These are phyloP conservation scores for Nettapus auritus DNA, from an alignment of 2,113 vertebrate species.

Conservation along the genomic window DNA sequence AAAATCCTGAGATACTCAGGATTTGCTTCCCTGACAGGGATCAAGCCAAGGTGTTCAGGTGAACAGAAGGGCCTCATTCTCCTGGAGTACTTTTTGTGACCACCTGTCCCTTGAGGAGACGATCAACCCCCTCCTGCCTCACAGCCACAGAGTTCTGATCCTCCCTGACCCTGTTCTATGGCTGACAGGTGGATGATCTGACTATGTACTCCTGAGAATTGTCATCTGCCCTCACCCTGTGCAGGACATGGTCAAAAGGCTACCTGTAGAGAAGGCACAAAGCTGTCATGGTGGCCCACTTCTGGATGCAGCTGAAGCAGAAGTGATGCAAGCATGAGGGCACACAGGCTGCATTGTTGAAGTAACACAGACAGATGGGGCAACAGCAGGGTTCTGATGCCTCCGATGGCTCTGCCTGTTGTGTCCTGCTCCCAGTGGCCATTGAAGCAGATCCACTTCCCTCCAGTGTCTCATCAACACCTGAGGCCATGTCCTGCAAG, in stretches of 20 bases:
- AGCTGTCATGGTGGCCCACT: fast-evolving
- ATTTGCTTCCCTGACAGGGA: not conserved
- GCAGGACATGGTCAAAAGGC: fast-evolving
- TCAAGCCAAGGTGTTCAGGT: not conserved
- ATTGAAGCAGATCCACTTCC: fast-evolving
- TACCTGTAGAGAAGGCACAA: not conserved
- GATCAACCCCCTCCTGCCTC: not conserved
- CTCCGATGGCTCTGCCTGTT: not conserved
- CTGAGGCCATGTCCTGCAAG: not conserved
- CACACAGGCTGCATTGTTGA: not conserved
- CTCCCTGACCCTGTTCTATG: not conserved
- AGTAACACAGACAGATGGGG: not conserved
- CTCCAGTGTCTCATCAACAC: not conserved
- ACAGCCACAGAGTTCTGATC: not conserved
- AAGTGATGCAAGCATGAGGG: not conserved
- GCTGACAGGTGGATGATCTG: fast-evolving
- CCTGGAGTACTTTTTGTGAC: not conserved
- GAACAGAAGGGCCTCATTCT: not conserved
- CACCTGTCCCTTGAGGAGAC: not conserved
- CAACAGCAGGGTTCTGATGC: not conserved
- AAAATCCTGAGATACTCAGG: not conserved
- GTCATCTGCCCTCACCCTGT: not conserved
- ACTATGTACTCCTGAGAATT: not conserved
- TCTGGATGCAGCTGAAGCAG: not conserved
- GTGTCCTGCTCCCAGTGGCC: not conserved